phyloP scores from a whole-genome alignment of 2,797 vertebrate species.

The Siniperca scherzeri region DNA sequence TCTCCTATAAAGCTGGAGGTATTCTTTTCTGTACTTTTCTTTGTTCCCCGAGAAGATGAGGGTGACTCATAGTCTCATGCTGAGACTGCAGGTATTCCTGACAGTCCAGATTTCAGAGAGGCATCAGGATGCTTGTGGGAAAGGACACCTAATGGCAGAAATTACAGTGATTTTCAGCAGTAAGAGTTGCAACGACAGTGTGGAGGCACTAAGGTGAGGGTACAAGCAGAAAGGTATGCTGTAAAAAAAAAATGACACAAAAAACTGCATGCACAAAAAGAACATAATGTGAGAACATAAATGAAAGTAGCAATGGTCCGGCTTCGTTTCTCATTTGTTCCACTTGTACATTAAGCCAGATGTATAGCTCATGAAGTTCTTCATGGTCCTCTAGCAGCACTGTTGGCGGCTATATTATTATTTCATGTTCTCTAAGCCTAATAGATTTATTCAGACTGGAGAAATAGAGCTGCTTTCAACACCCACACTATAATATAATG shows the following conservation, averaged over 20 bases:
- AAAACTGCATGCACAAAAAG: conserved; percentile 4
- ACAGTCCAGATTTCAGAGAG: conserved; percentile 31
- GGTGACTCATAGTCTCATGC: conserved; percentile 52
- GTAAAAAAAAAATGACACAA: neutral
- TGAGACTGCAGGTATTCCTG: conserved; percentile 55
- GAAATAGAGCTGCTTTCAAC: conserved; percentile 19
- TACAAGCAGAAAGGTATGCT: neutral
- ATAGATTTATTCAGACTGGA: conserved; percentile 12
- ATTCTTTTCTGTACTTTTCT: conserved; percentile 13
- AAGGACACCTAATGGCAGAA: conserved; percentile 59
- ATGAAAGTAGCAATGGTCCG: neutral
- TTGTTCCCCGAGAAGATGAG: conserved; percentile 18
- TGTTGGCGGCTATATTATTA: conserved; percentile 38
- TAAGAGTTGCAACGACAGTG: neutral
- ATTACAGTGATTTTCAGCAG: conserved; percentile 54
- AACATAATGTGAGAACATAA: neutral
- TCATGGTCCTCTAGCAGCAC: conserved; percentile 15
- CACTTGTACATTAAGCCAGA: conserved; percentile 43
- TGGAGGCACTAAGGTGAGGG: conserved; percentile 2
- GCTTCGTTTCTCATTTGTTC: conserved; percentile 14
- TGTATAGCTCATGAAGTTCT: conserved; percentile 34
- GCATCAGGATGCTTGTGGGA: conserved; percentile 20
- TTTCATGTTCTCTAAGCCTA: conserved; percentile 26
- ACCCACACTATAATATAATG: conserved; percentile 41
- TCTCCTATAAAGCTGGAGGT: neutral